Evolutionary conservation across 2,888 invertebrate species (phyloP).

Genomic region (Ecliptopera silaceata): DNA sequence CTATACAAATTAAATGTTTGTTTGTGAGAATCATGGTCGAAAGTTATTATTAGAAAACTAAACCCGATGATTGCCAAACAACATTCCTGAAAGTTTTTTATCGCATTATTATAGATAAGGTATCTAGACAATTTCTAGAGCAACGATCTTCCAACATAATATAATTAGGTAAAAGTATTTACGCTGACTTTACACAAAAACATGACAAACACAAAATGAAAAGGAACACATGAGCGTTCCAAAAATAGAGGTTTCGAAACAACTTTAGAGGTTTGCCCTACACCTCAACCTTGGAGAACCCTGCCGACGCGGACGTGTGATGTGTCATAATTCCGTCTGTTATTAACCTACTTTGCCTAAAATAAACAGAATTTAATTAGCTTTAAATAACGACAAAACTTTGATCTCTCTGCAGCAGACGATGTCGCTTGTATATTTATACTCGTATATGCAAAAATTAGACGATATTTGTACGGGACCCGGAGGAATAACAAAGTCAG

Average conservation of each 20-base stretch:
- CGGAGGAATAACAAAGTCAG: no score
- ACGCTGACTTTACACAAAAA: conserved; percentile 14
- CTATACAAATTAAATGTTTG: no score
- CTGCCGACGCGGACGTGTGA: conserved; percentile 15
- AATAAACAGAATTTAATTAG: neutral
- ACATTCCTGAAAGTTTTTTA: neutral
- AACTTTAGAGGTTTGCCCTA: conserved; percentile 38
- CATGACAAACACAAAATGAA: conserved; percentile 5
- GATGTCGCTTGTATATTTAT: no score
- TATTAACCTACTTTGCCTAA: conserved; percentile 20
- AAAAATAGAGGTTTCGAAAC: conserved; percentile 53
- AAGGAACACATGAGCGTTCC: conserved; percentile 17
- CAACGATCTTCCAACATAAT: neutral
- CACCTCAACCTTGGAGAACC: conserved; percentile 25
- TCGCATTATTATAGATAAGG: neutral
- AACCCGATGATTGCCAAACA: neutral
- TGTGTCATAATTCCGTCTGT: conserved; percentile 6
- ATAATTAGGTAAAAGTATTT: neutral
- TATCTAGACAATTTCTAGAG: no score
- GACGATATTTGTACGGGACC: no score
- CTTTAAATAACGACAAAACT: no score
- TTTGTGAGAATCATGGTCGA: no score
- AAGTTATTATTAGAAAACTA: conserved; percentile 2
- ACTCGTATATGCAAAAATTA: no score
- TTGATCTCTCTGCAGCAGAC: no score